Base-by-base conservation (phyloP, 2,888 invertebrate genomes). In the Tortrix viridana region DNA sequence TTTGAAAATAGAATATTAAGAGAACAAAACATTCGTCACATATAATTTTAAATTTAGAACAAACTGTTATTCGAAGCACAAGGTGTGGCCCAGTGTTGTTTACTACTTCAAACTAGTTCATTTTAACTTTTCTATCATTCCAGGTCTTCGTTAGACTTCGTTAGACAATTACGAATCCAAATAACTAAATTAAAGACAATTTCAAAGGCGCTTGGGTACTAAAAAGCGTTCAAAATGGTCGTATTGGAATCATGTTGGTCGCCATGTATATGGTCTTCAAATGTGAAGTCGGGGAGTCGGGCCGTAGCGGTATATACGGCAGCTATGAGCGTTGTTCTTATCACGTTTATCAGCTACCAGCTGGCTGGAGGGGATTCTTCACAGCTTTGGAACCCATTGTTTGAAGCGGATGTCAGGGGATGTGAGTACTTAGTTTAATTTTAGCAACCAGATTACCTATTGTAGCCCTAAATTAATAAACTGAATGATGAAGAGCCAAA, bases 361-460 rank as follows among this genome's bases (percentile, higher is more conserved):
- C 94, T 98, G 90, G 84, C 85, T 69, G 98, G 98, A n/a, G 98
- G 98, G 19, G 97, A 97, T 76, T 97, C 97, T 0, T 95, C 96
- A 0, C 97, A 97, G 81, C 89, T 97, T 3, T 98, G 97, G 91
- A 96, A 96, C 76, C 98, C 98, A 0, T 89, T 97, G 37, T 98
- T 98, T 86, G 98, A 98, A 88, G 95, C 97, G 32, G 97, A 97
- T 87, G 94, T 97, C 6, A 93, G 96, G 78, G 86, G 88, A 70
- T 95, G 96, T 96, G 87, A 93, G 95, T 94, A 69, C 64, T 16
- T 44, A 41, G 7, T 22, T 55, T 48, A 14, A 18, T 32, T 32
- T 12, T 12, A 1, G 9, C 9, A 26, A 7, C 9, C 12, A 32
- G 12, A 1, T 32, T 32, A 7, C 3, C 1, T 2, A 32, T 32